phyloP scores from a whole-genome alignment of 92 coral and sea anemone species.

The Epizoanthus scotinus region DNA sequence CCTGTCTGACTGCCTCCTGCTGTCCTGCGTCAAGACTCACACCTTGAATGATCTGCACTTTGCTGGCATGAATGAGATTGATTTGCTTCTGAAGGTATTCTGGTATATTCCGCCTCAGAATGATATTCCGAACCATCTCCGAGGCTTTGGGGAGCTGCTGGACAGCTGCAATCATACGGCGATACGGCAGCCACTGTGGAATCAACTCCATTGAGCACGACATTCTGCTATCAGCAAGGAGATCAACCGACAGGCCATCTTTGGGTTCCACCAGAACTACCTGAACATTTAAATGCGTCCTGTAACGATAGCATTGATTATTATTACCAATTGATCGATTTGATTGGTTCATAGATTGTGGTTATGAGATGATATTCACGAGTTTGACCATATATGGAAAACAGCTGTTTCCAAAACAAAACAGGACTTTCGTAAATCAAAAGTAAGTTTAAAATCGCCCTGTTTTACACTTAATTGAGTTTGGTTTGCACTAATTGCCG shows the following conservation, averaged over 20 bases:
- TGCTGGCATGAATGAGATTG: conserved; percentile 18
- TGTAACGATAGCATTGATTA: not conserved
- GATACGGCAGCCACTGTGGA: conserved; percentile 58
- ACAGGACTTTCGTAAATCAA: too few relatives aligned
- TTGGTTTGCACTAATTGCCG: too few relatives aligned
- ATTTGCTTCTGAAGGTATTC: conserved; percentile 48
- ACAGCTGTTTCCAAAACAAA: too few relatives aligned
- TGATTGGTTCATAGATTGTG: too few relatives aligned
- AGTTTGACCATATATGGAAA: too few relatives aligned
- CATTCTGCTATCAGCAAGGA: conserved; percentile 41
- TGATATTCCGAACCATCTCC: conserved; percentile 66
- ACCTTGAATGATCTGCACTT: conserved; percentile 22
- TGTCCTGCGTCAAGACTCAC: conserved; percentile 73
- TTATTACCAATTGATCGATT: too few relatives aligned
- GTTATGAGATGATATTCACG: too few relatives aligned
- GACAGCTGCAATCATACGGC: conserved; percentile 80
- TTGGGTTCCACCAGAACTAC: conserved; percentile 60
- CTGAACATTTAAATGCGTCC: conserved; percentile 1
- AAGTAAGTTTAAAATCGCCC: too few relatives aligned
- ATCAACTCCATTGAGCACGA: conserved; percentile 66
- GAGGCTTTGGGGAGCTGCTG: conserved; percentile 58
- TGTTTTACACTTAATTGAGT: too few relatives aligned
- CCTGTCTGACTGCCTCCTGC: conserved; percentile 67
- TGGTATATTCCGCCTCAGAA: conserved; percentile 67
- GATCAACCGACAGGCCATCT: conserved; percentile 34